Base-by-base conservation (phyloP, 2,888 invertebrate genomes). In the Branchipolynoe longqiensis region DNA sequence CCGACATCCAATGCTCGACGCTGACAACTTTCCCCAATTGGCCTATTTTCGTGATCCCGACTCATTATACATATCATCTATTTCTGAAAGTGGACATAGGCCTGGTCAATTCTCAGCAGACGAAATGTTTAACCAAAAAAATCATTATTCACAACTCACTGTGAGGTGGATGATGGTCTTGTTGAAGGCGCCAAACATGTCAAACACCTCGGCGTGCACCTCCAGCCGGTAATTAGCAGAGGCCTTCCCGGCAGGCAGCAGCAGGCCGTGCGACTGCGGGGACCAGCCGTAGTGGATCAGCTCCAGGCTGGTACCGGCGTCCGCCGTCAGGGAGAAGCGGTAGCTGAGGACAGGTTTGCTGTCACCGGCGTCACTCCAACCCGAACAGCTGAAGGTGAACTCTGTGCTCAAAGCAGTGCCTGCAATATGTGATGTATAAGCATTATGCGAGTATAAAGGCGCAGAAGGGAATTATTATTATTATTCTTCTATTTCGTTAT, bases 211-310 rank as follows among this genome's bases (percentile, higher is more conserved):
- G 31, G 78, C 78, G 28, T 28, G 31, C 31, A 78, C 54, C 28
- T 12, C 12, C n/a, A 78, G 78, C 4, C 8, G 2, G 28, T 48
- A 48, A 8, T 3, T 4, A 3, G 25, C 28, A 31, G 41, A 41
- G 31, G 78, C 22, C 22, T 78, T 78, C 1, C 78, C 78, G 1
- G 78, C 41, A 12, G 48, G 1, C 3, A 78, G 54, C 0, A 78
- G 78, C 2, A 78, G 78, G 1, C 78, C 78, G 1, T 25, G 78
- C 41, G 78, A 78, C 78, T 78, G 78, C 1, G 78, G 78, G 14
- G 54, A 78, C 48, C 48, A 78, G 12, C 78, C 78, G 18, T 41
- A 41, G 31, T 78, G 48, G 54, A 78, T 54, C 8, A 78, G 41
- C 28, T 41, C 41, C 28, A 25, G 1, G 78, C 14, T 31, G 41